Base-by-base conservation (phyloP, 2,113 vertebrate genomes). In the Pheucticus melanocephalus region DNA sequence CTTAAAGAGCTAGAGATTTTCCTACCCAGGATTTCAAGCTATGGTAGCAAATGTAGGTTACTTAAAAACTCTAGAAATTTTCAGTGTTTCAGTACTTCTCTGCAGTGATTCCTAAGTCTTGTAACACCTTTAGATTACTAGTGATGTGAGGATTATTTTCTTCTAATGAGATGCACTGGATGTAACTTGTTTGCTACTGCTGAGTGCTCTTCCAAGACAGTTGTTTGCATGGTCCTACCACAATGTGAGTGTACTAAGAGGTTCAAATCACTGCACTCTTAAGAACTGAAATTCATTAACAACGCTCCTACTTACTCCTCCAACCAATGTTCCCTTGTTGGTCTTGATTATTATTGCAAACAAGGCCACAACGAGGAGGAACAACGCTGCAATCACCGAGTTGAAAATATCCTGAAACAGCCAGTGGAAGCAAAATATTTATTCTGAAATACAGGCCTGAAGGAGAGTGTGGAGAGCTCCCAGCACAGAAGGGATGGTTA, bases 361-460 rank as follows among this genome's bases (percentile, higher is more conserved):
- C 53, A 99, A 51, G 91, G 98, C 97, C 75, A 99, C 51, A 28
- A 98, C 33, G 51, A 97, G n/a, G 68, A 99, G 95, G 94, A 98
- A 98, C 61, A 98, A 4, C 0, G 97, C 97, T 53, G 98, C 92
- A 78, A 98, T 94, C 47, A 98, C 10, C 3, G 99, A 99, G 94
- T 99, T 99, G 48, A 98, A 96, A 90, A 98, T 25, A 96, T 99
- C 99, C 99, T 99, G 96, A 56, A 97, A 97, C 90, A 75, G 90
- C 31, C 92, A 65, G 79, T n/a, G 22, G 91, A 90, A 87, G 76
- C 27, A 70, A 53, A 64, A 20, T 10, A 37, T 69, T 92, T 89
- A 89, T 18, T 90, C 33, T 27, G 40, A 65, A 42, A 50, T 23
- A 56, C 30, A 53, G 0, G 2, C n/a, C 40, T n/a, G 66, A 35